A percentile compares a stretch with the other conserved stretches of the same genome.
Evolutionary conservation across 30 jellyfish, hydroid and myxozoan genomes (phyloP).

Genomic region (Pelagia noctiluca): DNA sequence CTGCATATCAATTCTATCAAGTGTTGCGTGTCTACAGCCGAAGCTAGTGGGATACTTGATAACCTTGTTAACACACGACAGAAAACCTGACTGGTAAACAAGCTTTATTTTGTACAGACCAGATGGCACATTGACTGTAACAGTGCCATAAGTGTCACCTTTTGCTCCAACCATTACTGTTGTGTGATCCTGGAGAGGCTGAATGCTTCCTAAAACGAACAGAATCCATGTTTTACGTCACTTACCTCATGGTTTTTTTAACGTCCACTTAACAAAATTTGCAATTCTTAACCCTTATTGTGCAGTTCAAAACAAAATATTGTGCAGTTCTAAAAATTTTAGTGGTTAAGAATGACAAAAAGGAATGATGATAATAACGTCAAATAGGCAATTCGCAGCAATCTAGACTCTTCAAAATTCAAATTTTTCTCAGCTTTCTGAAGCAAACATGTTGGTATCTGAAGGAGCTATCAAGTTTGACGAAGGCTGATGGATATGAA

Average conservation of each 20-base stretch:
- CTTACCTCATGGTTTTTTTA: no score
- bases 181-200: slow-evolving; percentile 8
- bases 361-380: no score
- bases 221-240: no score
- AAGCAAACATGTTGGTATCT: no score
- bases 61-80: slow-evolving; percentile 29
- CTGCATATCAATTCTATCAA: slow-evolving; percentile 33
- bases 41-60: not conserved
- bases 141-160: slow-evolving; percentile 24
- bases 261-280: no score
- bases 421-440: no score
- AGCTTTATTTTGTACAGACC: slow-evolving; percentile 58
- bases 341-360: no score
- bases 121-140: slow-evolving; percentile 33
- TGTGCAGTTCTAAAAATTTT: not conserved
- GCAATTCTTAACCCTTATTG: not conserved
- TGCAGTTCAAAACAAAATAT: not conserved
- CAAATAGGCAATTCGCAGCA: no score
- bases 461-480: no score
- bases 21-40: slow-evolving; percentile 39
- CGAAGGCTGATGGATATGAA: no score
- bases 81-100: slow-evolving; percentile 16
- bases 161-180: slow-evolving; percentile 20
- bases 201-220: slow-evolving; percentile 50
- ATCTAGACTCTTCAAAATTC: no score